Evolutionary conservation across 64 coral and sea anemone genomes (phyloP).

Genomic region (Trachythela sp.): DNA sequence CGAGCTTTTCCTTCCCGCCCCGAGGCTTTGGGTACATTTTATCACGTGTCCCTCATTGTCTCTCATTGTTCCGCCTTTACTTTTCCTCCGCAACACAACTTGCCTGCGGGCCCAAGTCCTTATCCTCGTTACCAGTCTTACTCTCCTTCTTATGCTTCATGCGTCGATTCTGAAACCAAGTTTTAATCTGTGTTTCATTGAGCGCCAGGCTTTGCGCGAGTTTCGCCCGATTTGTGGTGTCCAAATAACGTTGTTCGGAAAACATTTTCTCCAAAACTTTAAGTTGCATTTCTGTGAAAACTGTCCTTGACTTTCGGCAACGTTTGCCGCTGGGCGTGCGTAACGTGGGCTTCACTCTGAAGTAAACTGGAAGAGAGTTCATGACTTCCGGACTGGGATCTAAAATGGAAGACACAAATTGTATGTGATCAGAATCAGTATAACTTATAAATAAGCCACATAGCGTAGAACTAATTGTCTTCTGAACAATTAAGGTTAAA

Average conservation of each 20-base stretch:
- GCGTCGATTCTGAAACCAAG: conserved; percentile 9
- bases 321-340: conserved; percentile 9
- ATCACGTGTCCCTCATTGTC: not conserved
- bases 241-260: not conserved
- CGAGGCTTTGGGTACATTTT: no score
- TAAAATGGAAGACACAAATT: not conserved
- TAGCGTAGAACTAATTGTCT: no score
- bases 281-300: conserved; percentile 15
- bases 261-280: conserved; percentile 7
- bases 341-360: not conserved
- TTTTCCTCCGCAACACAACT: not conserved
- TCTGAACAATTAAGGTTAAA: no score
- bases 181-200: conserved; percentile 4
- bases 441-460: no score
- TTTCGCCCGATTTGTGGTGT: not conserved
- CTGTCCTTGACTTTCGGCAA: conserved; percentile 16
- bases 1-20: no score
- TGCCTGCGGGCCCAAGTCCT: not conserved
- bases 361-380: conserved; percentile 5
- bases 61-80: not conserved
- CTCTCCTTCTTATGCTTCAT: conserved; percentile 13
- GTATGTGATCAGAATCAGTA: no score
- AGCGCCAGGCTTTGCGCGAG: not conserved
- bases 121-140: not conserved
- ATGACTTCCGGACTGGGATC: conserved; percentile 13